Base-by-base conservation (phyloP, 2,888 invertebrate genomes). In the Antheraea yamamai region DNA sequence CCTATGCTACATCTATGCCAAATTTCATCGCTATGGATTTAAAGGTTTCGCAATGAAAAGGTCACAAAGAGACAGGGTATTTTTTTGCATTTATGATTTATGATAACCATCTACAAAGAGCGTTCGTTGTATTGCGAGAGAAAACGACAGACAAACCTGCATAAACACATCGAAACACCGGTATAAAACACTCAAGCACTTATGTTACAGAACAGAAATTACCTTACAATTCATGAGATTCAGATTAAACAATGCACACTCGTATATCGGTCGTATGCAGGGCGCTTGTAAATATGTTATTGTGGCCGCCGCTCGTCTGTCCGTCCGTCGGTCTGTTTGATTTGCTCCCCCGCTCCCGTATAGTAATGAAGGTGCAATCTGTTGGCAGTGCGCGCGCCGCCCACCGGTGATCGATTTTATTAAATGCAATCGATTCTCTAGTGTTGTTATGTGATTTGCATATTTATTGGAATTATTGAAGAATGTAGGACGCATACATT, bases 281-380 rank as follows among this genome's bases (percentile, higher is more conserved):
- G 68, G 79, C 82, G 84, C 89, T 92, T 92, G 91, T 92, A 91
- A 92, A 91, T 92, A 91, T 89, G 84, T 89, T 89, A 91, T 91
- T 91, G 91, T 91, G 87, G 85, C 87, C 85, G 81, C 80, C 76
- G 84, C 83, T 88, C 88, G 91, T 89, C 89, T 87, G 90, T 91
- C 90, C 84, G 89, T 88, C 87, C 84, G 90, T 89, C 91, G 84
- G 87, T 84, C 84, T 79, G 79, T 75, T 86, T 92, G 91, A 91
- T 92, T 91, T 91, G 92, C 90, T 84, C 84, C 84, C 61, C 83
- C 82, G 91, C 91, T 91, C 85, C 91, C 84, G 92, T 91, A 91
- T 92, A 88, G 84, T 89, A 92, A 92, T 92, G 91, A 91, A 90
- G 89, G 90, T 86, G 89, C 91, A 88, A 88, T 87, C 81, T 81